Evolutionary conservation across 2,113 vertebrate species (phyloP).

Genomic region (Tragelaphus strepsiceros): DNA sequence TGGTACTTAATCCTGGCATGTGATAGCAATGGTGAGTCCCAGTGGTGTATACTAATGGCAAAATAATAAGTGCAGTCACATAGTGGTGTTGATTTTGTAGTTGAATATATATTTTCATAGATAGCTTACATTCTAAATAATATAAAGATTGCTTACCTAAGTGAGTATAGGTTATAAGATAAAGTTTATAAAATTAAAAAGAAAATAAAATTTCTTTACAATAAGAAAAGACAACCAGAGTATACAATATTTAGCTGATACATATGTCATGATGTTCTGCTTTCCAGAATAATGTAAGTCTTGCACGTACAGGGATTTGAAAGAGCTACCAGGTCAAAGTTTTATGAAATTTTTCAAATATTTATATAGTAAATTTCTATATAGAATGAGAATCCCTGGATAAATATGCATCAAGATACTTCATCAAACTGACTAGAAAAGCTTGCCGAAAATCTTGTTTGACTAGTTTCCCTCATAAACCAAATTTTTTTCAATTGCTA

Average conservation of each 20-base stretch:
- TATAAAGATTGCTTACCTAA: background rate
- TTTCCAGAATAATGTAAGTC: background rate
- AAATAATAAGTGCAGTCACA: background rate
- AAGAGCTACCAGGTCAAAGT: background rate
- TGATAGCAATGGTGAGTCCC: constrained; percentile 16
- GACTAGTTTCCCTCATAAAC: background rate
- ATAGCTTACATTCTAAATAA: background rate
- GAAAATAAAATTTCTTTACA: constrained; percentile 1
- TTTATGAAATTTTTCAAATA: background rate
- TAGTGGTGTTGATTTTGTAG: background rate
- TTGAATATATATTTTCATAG: background rate
- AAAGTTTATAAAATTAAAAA: background rate
- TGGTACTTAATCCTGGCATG: background rate
- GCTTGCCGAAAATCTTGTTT: background rate
- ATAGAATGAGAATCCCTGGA: background rate
- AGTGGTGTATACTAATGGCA: background rate
- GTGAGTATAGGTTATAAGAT: fast-evolving
- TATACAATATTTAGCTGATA: background rate
- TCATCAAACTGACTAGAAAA: background rate
- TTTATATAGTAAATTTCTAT: background rate
- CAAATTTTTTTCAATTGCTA: background rate
- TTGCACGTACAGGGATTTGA: background rate
- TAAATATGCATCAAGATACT: background rate
- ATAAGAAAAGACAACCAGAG: background rate
- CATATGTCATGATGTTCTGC: background rate